Conservation (phyloP, 2,888 invertebrate genomes). For the Lycophotia porphyrea region DNA sequence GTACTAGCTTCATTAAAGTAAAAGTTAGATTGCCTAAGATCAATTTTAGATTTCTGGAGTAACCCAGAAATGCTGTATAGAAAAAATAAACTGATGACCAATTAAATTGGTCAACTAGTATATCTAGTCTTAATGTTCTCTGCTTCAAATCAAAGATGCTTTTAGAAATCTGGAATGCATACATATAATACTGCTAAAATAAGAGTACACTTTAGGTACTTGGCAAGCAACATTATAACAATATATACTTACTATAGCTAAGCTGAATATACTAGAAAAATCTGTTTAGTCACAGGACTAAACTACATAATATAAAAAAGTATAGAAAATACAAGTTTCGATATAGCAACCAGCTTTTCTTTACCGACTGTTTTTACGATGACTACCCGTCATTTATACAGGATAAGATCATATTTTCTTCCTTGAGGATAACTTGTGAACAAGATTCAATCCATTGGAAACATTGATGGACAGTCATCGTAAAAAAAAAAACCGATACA, state of each 20-base stretch:
- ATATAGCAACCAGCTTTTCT: constrained; percentile 18
- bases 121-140: background rate
- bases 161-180: constrained; percentile 51
- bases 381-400: constrained; percentile 2
- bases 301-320: constrained; percentile 33
- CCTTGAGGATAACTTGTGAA: background rate
- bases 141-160: constrained; percentile 56
- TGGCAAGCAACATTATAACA: constrained; percentile 69
- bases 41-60: background rate
- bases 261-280: constrained; percentile 53
- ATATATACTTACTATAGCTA: constrained; percentile 67
- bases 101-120: constrained; percentile 34
- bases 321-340: constrained; percentile 48
- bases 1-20: background rate
- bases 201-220: constrained; percentile 54
- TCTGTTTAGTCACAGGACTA: constrained; percentile 26
- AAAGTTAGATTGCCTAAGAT: background rate
- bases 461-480: background rate
- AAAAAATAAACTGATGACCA: constrained; percentile 5
- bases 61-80: background rate
- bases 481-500: constrained; percentile 17
- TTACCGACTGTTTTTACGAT: constrained; percentile 7
- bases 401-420: background rate
- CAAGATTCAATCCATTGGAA: background rate
- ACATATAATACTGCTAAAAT: constrained; percentile 62